Base-by-base conservation (phyloP, 2,888 invertebrate species). In the Eurytoma californica region DNA sequence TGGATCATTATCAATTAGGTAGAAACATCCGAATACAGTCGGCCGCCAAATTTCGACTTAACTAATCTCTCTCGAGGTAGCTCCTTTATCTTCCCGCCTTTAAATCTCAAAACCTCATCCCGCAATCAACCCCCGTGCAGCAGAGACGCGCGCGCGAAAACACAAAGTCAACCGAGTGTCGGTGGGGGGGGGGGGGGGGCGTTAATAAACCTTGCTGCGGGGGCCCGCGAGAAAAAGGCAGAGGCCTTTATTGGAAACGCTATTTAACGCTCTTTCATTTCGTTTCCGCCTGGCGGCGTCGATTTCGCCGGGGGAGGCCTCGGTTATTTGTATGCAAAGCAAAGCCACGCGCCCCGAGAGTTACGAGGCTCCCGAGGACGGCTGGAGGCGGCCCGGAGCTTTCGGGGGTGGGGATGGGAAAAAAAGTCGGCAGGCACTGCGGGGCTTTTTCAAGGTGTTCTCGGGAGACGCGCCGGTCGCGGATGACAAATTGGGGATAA, bases 251-350 rank as follows among this genome's bases (percentile, higher is more conserved):
- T 80, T 77, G 77, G 72, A 78, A 79, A 63, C 65, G 77, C 80
- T 79, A 82, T 80, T 83, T 83, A 83, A 82, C 82, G 82, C 80
- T 80, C 80, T 83, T 83, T 83, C 83, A 83, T 83, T 82, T 82
- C 61, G 82, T 57, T 65, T 79, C 70, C 60, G 65, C 30, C 53
- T 53, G 49, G 58, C 39, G 14, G 55, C 65, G 66, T 72, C 49
- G 55, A 79, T 61, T 66, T 28, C 60, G 53, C 24, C 60, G 16
- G 49, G 16, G 69, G 28, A 4, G 39, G 24, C 72, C 72, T 47
- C 67, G 69, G 77, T 77, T 79, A 83, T 84, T 83, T 81, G 79
- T 80, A 84, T 83, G 84, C 84, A 82, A 83, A 82, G 78, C 80
- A 80, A 78, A 82, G 65, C 47, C 47, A 66, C 53, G 30, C 18